Evolutionary conservation across 2,888 invertebrate genomes (phyloP), one percentile per base, ranked within the genome.

Genomic region (Epistrophella euchroma): DNA sequence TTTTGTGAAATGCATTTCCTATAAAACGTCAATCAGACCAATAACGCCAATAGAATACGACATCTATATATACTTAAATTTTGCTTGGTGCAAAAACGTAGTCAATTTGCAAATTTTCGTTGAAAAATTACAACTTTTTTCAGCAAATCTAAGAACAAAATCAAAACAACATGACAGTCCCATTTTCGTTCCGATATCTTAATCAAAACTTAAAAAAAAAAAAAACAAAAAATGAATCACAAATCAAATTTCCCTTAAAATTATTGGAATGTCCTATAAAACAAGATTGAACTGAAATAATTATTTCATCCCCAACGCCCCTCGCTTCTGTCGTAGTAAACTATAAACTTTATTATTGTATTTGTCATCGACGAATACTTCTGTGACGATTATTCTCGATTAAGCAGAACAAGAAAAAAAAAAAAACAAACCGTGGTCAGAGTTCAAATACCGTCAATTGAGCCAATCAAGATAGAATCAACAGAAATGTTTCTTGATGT

Each of bases 361-460:
- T n/a, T n/a, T 79, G 79, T 87, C 83, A 87, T 87, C 83, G 82
- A 78, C 68, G 81, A 78, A 83, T 83, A 76, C 78, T 87, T 79
- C 72, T 79, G 87, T 87, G 84, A 82, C 86, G 86, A 86, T 86
- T 86, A 86, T 73, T 85, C 88, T 88, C 88, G 88, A 88, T 88
- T 88, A 88, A 88, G 80, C 87, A 77, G 85, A 88, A 84, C 77
- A 22, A 40, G 15, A 60, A n/a, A 45, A 43, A 85, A 40, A 60
- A 22, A 60, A n/a, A 64, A 43, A 85, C 77, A 78, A 85, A 78
- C 68, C 52, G 77, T 79, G 91, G 91, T 92, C 92, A 92, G 90
- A 92, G 92, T 92, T 92, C 92, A 92, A 92, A 91, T 92, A 91
- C 91, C 90, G 90, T 90, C 92, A 92, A 92, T 92, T 92, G 91